Evolutionary conservation across 2,797 vertebrate species (phyloP).

Genomic region (Sebastes cheni): DNA sequence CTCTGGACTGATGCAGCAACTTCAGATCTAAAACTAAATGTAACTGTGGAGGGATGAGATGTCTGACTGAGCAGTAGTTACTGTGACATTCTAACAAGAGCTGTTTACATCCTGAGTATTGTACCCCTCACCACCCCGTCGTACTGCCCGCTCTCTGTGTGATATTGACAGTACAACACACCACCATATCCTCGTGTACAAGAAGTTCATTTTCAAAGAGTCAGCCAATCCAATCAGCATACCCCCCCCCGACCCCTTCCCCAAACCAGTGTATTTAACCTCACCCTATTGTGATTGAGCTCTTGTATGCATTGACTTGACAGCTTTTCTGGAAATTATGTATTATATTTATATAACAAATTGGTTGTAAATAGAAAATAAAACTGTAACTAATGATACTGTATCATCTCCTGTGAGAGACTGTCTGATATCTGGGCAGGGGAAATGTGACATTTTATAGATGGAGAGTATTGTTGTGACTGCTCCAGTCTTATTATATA

Average conservation of each 20-base stretch:
- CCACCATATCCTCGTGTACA: conserved; percentile 69
- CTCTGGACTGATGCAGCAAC: neutral
- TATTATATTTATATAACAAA: conserved; percentile 99
- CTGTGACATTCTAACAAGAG: conserved; percentile 1
- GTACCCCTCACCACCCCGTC: neutral
- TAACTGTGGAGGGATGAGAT: neutral
- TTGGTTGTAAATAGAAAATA: conserved; percentile 98
- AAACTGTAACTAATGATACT: conserved; percentile 79
- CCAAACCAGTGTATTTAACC: neutral
- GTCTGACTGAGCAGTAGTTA: neutral
- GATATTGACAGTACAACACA: neutral
- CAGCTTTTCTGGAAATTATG: conserved; percentile 92
- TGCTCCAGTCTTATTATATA: neutral
- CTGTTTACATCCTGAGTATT: conserved; percentile 26
- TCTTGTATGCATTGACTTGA: conserved; percentile 89
- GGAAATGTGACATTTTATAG: neutral
- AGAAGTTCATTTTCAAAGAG: conserved; percentile 68
- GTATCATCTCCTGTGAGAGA: neutral
- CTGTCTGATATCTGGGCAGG: neutral
- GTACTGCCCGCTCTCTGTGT: conserved; percentile 7
- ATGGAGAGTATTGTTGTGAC: neutral
- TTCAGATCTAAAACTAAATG: too few species aligned
- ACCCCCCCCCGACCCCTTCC: too few species aligned
- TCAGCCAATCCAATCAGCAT: neutral
- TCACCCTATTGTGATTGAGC: conserved; percentile 76